A percentile compares a stretch with the other conserved stretches of the same genome.
phyloP scores from a whole-genome alignment of 2,113 vertebrate species.

The Phrynocephalus versicolor region DNA sequence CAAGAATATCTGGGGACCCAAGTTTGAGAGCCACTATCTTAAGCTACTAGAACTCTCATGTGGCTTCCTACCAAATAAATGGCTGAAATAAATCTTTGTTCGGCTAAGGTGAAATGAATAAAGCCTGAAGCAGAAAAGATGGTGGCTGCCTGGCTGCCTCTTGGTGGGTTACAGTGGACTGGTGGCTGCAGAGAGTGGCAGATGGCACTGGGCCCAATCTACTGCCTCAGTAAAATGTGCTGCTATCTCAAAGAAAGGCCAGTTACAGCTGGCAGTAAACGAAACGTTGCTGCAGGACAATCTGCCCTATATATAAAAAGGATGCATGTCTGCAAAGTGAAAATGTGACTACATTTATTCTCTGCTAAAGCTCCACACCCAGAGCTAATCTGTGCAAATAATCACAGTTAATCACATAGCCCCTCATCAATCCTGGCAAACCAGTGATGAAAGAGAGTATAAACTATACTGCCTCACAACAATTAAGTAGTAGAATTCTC shows the following conservation, averaged over 20 bases:
- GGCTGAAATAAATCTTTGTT: not conserved
- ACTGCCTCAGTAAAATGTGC: not conserved
- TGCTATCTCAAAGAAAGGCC: too few species aligned
- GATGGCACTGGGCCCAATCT: not conserved
- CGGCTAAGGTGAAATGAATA: not conserved
- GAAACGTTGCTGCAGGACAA: not conserved
- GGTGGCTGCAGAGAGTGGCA: not conserved
- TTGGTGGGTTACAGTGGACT: not conserved
- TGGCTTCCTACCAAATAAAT: not conserved
- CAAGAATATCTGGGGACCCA: too few species aligned
- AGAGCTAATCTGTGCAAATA: not conserved
- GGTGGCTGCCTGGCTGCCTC: not conserved
- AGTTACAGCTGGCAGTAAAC: not conserved
- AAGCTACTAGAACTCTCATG: too few species aligned
- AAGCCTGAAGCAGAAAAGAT: not conserved
- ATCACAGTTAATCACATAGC: not conserved
- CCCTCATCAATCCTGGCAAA: too few species aligned
- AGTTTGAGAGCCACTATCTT: too few species aligned
- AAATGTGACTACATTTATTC: not conserved
- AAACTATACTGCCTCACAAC: not conserved
- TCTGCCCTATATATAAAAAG: not conserved
- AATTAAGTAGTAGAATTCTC: not conserved
- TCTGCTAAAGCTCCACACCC: not conserved
- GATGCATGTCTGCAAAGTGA: not conserved
- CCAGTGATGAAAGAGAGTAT: not conserved